phyloP scores from a whole-genome alignment of 2,888 invertebrate species.

The Cryptosula pallasiana region DNA sequence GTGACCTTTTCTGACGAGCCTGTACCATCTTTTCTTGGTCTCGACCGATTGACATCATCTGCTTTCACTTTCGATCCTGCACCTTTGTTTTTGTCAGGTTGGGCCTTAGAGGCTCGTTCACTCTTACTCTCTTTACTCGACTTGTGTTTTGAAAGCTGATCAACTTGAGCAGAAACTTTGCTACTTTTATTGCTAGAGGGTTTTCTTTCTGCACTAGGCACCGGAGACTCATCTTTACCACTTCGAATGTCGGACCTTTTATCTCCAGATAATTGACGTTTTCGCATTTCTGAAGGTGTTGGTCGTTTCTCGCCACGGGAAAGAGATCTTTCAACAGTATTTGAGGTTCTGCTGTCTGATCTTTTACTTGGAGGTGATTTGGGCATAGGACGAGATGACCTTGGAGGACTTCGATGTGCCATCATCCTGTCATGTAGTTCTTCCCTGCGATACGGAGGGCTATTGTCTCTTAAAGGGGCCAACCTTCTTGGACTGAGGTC shows the following conservation, averaged over 20 bases:
- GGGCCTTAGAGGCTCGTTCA: not conserved
- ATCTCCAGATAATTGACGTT: not conserved
- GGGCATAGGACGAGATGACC: not conserved
- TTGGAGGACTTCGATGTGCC: not conserved
- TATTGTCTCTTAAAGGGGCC: not conserved
- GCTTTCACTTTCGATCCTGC: too few relatives aligned
- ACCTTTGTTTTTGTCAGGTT: not conserved
- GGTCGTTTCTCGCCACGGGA: not conserved
- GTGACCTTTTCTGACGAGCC: not conserved
- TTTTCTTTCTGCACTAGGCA: not conserved
- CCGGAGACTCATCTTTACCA: not conserved
- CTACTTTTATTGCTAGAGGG: not conserved
- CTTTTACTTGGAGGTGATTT: not conserved
- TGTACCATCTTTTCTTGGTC: not conserved
- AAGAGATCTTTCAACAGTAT: not conserved
- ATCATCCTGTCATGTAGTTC: not conserved
- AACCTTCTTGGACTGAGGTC: not conserved
- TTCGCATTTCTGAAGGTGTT: not conserved
- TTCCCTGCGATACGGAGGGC: not conserved
- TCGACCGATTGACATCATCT: too few relatives aligned
- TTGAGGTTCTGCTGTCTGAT: not conserved
- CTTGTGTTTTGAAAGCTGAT: not conserved
- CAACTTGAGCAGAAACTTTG: not conserved
- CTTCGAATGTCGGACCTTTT: not conserved
- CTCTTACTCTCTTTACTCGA: not conserved